Evolutionary conservation across 2,797 vertebrate species (phyloP).

Genomic region (Poeciliopsis turneri): DNA sequence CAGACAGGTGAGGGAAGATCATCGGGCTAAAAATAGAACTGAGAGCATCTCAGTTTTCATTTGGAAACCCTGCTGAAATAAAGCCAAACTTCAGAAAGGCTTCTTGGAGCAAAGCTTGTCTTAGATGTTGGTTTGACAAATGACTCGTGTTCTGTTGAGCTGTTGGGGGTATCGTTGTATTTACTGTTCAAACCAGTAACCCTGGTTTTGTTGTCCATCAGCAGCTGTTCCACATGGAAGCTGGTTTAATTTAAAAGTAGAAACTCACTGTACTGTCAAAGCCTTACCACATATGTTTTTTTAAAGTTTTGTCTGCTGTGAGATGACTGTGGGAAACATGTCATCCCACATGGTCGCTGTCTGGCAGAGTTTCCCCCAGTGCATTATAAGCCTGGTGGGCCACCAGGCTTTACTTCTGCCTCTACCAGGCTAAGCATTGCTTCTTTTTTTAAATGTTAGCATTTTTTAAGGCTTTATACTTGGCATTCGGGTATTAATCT

Average conservation of each 20-base stretch:
- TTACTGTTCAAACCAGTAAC: neutral
- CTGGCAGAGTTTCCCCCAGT: neutral
- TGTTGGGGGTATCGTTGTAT: neutral
- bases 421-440: no score
- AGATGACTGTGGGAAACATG: neutral
- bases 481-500: no score
- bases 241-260: neutral
- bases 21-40: neutral
- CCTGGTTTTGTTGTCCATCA: neutral
- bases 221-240: neutral
- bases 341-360: neutral
- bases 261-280: neutral
- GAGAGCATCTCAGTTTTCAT: neutral
- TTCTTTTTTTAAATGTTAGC: no score
- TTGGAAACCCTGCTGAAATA: neutral
- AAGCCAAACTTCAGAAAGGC: neutral
- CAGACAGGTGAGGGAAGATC: neutral
- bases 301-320: neutral
- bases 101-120: neutral
- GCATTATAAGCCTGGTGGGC: no score
- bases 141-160: neutral
- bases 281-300: neutral
- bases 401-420: no score
- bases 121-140: neutral
- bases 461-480: no score